Conservation (phyloP, 2,113 vertebrate species). For the Dasypus novemcinctus region DNA sequence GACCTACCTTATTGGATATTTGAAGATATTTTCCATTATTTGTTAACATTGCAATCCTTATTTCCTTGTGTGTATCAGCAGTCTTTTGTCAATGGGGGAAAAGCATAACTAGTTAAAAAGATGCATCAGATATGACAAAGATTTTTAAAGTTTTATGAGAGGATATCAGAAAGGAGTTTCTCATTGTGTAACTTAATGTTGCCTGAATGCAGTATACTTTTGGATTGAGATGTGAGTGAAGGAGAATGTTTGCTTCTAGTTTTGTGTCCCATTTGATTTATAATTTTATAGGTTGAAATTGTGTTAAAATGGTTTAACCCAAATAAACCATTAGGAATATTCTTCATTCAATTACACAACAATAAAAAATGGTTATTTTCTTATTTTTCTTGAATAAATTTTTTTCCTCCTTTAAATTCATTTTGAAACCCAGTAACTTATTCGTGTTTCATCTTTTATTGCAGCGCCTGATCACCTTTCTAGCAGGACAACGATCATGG, state of each 20-base stretch:
- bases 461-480: slow-evolving; percentile 78
- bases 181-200: not conserved
- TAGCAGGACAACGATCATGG: slow-evolving; percentile 86
- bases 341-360: not conserved
- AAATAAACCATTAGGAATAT: not conserved
- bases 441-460: slow-evolving; percentile 71
- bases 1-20: not conserved
- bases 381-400: slow-evolving; percentile 21
- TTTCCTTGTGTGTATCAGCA: slow-evolving; percentile 24
- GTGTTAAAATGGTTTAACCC: slow-evolving; percentile 11
- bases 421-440: slow-evolving; percentile 51
- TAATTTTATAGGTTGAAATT: not conserved
- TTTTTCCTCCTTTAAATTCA: not conserved
- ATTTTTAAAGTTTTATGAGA: slow-evolving; percentile 4
- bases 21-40: not conserved
- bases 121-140: slow-evolving; percentile 7
- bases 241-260: slow-evolving; percentile 19
- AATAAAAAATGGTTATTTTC: slow-evolving; percentile 28
- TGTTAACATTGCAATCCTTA: slow-evolving; percentile 44
- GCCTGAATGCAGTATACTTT: not conserved
- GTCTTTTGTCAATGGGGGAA: not conserved
- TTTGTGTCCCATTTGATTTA: not conserved
- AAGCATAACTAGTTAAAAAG: slow-evolving; percentile 16
- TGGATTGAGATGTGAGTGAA: not conserved
- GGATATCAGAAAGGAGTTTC: not conserved